These are phyloP conservation scores for Dione vanillae DNA, from an alignment of 2,888 invertebrate species.

Conservation along the genomic window DNA sequence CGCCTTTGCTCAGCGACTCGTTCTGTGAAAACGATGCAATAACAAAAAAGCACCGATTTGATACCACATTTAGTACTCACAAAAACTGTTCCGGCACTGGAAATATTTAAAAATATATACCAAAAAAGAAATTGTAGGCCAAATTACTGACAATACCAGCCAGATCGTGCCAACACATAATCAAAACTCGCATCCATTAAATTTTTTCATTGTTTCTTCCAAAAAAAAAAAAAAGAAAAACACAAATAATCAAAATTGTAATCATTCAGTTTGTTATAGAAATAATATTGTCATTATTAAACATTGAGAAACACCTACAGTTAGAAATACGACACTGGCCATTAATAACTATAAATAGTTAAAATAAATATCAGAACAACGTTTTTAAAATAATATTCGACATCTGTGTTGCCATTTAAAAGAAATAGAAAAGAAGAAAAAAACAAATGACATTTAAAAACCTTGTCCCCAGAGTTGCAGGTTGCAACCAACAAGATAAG, in stretches of 20 bases:
- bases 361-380: conserved; percentile 44
- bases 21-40: conserved; percentile 16
- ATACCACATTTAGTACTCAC: conserved; percentile 9
- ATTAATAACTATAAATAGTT: conserved; percentile 42
- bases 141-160: conserved; percentile 3
- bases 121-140: conserved; percentile 20
- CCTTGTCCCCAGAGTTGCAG: conserved; percentile 31
- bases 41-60: conserved; percentile 25
- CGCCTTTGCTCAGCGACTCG: no score
- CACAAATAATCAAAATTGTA: not conserved
- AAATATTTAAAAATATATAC: conserved; percentile 3
- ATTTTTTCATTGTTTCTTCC: not conserved
- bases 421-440: conserved; percentile 29
- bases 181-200: conserved; percentile 10
- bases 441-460: conserved; percentile 32
- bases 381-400: conserved; percentile 34
- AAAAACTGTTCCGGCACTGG: not conserved
- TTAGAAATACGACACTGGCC: conserved; percentile 45
- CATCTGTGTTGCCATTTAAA: conserved; percentile 20
- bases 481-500: conserved; percentile 14
- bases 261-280: conserved; percentile 6
- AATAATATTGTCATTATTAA: conserved; percentile 32
- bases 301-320: conserved; percentile 36
- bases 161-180: not conserved
- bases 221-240: not conserved